A percentile compares a stretch with the other conserved stretches of the same genome.
Evolutionary conservation across 2,797 vertebrate genomes (phyloP).

Genomic region (Sebastes hopkinsi): DNA sequence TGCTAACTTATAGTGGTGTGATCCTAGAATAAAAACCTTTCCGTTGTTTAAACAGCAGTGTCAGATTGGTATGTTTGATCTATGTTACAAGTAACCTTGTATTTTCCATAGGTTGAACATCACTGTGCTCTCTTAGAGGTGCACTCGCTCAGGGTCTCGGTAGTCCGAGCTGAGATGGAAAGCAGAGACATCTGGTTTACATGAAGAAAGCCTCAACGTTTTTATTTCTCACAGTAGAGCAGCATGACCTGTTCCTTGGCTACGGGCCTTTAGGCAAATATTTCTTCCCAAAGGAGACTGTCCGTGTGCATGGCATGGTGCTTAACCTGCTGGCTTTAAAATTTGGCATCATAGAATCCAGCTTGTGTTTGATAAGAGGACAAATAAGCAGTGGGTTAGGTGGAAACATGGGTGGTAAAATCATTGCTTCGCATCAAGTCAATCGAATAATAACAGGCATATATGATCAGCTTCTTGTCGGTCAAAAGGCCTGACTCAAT

Average conservation of each 20-base stretch:
- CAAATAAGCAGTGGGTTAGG: slow-evolving; percentile 4
- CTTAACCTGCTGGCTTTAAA: slow-evolving; percentile 45
- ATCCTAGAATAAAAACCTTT: not conserved
- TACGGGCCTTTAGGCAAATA: slow-evolving; percentile 74
- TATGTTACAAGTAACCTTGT: not conserved
- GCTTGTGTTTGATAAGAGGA: slow-evolving; percentile 15
- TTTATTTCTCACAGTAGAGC: slow-evolving; percentile 78
- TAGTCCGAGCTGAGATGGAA: slow-evolving; percentile 64
- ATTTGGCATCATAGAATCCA: slow-evolving; percentile 24
- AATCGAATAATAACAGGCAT: slow-evolving; percentile 1
- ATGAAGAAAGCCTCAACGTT: slow-evolving; percentile 75
- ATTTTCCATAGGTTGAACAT: slow-evolving; percentile 48
- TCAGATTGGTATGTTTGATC: slow-evolving; percentile 19
- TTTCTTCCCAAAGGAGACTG: slow-evolving; percentile 76
- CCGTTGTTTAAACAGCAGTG: slow-evolving; percentile 20
- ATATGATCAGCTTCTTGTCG: slow-evolving; percentile 13
- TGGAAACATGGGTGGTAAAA: not conserved
- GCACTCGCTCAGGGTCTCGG: slow-evolving; percentile 47
- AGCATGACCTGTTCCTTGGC: slow-evolving; percentile 81
- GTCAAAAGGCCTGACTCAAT: not conserved
- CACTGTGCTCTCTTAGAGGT: slow-evolving; percentile 17
- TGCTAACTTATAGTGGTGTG: not conserved
- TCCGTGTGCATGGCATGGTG: slow-evolving; percentile 62
- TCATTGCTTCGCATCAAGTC: not conserved
- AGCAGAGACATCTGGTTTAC: slow-evolving; percentile 84